phyloP scores from a whole-genome alignment of 2,113 vertebrate genomes.

The Oreochromis spilurus region DNA sequence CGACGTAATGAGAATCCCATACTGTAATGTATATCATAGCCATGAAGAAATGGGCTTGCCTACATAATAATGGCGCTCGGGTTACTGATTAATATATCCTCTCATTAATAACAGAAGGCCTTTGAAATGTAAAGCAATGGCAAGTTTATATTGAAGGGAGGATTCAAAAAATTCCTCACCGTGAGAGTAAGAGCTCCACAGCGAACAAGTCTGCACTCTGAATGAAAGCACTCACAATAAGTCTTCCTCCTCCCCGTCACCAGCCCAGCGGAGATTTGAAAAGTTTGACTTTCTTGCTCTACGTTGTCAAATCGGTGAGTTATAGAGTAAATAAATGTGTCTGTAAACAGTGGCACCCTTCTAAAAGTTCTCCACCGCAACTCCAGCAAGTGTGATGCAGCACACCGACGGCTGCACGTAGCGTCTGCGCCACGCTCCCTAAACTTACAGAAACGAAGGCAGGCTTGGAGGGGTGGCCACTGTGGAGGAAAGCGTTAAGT shows the following conservation, averaged over 20 bases:
- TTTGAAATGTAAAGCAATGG: neutral
- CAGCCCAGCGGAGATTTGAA: neutral
- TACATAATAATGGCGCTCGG: neutral
- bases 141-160: neutral
- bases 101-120: neutral
- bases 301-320: neutral
- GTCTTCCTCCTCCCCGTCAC: neutral
- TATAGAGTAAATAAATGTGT: neutral
- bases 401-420: neutral
- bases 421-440: neutral
- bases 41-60: neutral
- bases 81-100: neutral
- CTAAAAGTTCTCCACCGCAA: neutral
- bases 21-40: neutral
- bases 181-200: neutral
- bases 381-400: neutral
- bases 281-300: neutral
- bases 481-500: neutral
- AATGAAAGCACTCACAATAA: neutral
- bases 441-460: neutral
- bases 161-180: neutral
- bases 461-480: neutral
- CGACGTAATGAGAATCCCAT: neutral
- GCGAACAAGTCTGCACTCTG: neutral
- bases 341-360: neutral